Percentiles rank a stretch among this genome's conserved stretches.
Evolutionary conservation across 1,140 invertebrate genomes (phyloP).

Genomic region (Cydia strobilella): DNA sequence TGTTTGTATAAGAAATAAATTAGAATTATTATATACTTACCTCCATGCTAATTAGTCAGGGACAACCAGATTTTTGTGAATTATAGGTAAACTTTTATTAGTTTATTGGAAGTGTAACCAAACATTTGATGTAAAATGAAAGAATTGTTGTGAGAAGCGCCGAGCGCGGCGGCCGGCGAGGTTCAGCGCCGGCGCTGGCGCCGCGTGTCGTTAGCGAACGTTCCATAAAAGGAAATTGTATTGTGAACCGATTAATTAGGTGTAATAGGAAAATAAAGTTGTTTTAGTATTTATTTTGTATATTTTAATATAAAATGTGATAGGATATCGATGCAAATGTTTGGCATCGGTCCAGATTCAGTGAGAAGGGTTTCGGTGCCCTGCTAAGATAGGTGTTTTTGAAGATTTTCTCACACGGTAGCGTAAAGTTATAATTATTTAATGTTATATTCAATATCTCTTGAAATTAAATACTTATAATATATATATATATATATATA

Average conservation of each 20-base stretch:
- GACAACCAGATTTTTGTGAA: background rate
- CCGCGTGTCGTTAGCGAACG: background rate
- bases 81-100: background rate
- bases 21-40: background rate
- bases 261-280: conserved; percentile 22
- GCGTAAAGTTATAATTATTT: conserved; percentile 3
- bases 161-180: background rate
- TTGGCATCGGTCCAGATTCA: conserved; percentile 31
- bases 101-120: background rate
- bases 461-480: background rate
- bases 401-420: conserved; percentile 16
- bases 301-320: conserved; percentile 33
- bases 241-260: conserved; percentile 12
- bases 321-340: conserved; percentile 33
- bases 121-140: background rate
- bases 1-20: conserved; percentile 4
- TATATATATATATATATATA: background rate
- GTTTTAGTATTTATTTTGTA: conserved; percentile 20
- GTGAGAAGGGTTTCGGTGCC: conserved; percentile 31
- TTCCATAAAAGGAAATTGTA: background rate
- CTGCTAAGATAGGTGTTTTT: conserved; percentile 25
- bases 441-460: background rate
- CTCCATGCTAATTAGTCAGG: background rate
- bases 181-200: background rate
- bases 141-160: background rate